Evolutionary conservation across 2,888 invertebrate species (phyloP).

Genomic region (Lamellibrachia columna): DNA sequence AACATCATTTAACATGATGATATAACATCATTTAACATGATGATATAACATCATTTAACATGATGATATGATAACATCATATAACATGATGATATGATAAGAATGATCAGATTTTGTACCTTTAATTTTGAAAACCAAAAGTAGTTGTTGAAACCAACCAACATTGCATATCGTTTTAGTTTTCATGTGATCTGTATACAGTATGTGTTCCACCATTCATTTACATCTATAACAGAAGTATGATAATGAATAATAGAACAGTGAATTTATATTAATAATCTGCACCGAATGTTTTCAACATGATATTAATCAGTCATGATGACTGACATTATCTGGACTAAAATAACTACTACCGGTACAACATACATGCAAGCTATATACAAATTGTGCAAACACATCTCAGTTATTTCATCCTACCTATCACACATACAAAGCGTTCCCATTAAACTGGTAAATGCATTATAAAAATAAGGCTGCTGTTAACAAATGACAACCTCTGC

Average conservation of each 20-base stretch:
- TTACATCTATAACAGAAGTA: neutral
- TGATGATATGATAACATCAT: no score
- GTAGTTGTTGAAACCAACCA: neutral
- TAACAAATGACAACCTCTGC: neutral
- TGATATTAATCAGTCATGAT: neutral
- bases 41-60: no score
- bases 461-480: conserved; percentile 10
- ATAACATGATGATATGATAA: no score
- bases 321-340: neutral
- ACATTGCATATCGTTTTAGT: neutral
- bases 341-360: neutral
- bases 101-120: no score
- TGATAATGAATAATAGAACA: neutral
- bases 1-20: no score
- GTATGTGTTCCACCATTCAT: neutral
- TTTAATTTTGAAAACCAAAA: neutral
- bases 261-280: neutral
- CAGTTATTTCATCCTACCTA: neutral
- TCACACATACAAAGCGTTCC: neutral
- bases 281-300: neutral
- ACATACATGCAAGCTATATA: neutral
- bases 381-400: neutral
- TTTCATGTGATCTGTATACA: neutral
- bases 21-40: no score
- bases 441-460: neutral